Evolutionary conservation across 1,140 invertebrate species (phyloP), one percentile per base, ranked within the genome.

Genomic region (Hyles euphorbiae): DNA sequence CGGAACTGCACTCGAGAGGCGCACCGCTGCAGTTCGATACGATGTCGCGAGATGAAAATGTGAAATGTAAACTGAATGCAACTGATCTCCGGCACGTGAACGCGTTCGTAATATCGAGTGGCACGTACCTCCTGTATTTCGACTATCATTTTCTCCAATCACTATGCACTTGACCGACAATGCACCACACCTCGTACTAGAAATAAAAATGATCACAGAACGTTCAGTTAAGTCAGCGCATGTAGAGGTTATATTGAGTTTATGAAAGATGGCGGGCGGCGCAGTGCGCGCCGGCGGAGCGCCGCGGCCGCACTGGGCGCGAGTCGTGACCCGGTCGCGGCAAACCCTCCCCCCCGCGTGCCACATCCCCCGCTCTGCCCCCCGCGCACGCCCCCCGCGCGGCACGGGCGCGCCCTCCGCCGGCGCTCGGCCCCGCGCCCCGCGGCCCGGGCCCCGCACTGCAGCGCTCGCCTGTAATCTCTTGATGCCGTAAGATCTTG

Each of bases 51-150:
- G 22, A 22, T 22, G 22, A 22, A 22, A 22, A 22, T 22, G 22
- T 22, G 22, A 22, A 22, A 22, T 22, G 22, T 22, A 22, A 22
- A 22, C 22, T 22, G 22, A 22, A 22, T 22, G 22, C 22, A 22
- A 22, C 22, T 22, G 22, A 22, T 22, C 22, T 22, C 22, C 22
- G 22, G 22, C 22, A 22, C 22, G 22, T 22, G 22, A 22, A 22
- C 22, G 22, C 22, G 22, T 22, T 22, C 22, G 22, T 22, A 22
- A 22, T 22, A 22, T 22, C 22, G 22, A n/a, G n/a, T n/a, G 3
- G 12, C 65, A 74, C 72, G 69, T 83, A 87, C 82, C 84, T 85
- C 82, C 70, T 85, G 81, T 70, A 87, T 87, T 76, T 87, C 84
- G 74, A 87, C 84, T 79, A 87, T 85, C 84, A 87, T 87, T 71